Evolutionary conservation across 2,113 vertebrate species (phyloP).

Genomic region (Chaenocephalus aceratus): DNA sequence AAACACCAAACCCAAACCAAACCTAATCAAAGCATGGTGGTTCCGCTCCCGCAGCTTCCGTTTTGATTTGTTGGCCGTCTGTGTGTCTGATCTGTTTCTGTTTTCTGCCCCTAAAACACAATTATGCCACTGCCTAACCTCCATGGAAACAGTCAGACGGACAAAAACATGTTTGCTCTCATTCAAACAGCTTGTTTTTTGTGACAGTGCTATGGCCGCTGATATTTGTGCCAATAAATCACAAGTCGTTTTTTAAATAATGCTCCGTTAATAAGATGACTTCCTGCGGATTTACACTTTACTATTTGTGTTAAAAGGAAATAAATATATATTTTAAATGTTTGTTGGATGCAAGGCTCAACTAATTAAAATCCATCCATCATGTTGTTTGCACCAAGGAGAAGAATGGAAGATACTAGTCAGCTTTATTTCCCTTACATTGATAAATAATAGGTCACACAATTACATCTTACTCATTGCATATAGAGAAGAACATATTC

Average conservation of each 20-base stretch:
- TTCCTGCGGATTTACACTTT: slow-evolving; percentile 54
- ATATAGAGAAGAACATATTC: not conserved
- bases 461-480: slow-evolving; percentile 1
- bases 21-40: slow-evolving; percentile 77
- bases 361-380: slow-evolving; percentile 65
- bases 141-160: slow-evolving; percentile 76
- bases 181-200: slow-evolving; percentile 65
- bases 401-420: slow-evolving; percentile 14
- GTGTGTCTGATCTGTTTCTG: slow-evolving; percentile 75
- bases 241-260: slow-evolving; percentile 55
- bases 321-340: slow-evolving; percentile 33
- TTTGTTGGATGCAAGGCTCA: slow-evolving; percentile 42
- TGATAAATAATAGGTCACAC: slow-evolving; percentile 41
- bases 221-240: slow-evolving; percentile 52
- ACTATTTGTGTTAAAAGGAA: slow-evolving; percentile 20
- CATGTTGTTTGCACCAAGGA: slow-evolving; percentile 42
- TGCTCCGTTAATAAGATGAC: slow-evolving; percentile 48
- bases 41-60: slow-evolving; percentile 77
- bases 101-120: slow-evolving; percentile 72
- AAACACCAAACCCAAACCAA: slow-evolving; percentile 71
- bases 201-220: slow-evolving; percentile 43
- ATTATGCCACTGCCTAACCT: slow-evolving; percentile 73
- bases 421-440: slow-evolving; percentile 4
- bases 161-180: slow-evolving; percentile 73
- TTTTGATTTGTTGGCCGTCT: slow-evolving; percentile 78